Evolutionary conservation across 2,888 invertebrate species (phyloP).

Genomic region (Brenthis hecate): DNA sequence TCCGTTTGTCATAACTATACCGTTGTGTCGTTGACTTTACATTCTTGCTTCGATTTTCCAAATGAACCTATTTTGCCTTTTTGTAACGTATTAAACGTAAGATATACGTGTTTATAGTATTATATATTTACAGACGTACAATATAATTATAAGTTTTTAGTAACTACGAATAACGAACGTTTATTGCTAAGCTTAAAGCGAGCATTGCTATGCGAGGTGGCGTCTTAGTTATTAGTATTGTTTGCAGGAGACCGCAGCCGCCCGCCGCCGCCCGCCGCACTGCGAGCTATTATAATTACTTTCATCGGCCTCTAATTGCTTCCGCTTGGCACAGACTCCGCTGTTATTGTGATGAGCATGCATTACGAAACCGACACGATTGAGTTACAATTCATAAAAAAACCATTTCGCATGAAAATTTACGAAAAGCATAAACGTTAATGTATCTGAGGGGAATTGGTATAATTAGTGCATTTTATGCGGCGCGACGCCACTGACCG

Average conservation of each 20-base stretch:
- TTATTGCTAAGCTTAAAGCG: conserved; percentile 3
- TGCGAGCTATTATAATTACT: conserved; percentile 25
- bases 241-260: conserved; percentile 12
- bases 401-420: conserved; percentile 14
- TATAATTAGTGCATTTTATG: conserved; percentile 30
- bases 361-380: conserved; percentile 18
- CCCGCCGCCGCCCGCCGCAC: conserved; percentile 7
- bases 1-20: conserved; percentile 32
- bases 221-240: conserved; percentile 22
- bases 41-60: conserved; percentile 36
- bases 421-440: conserved; percentile 28
- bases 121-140: neutral
- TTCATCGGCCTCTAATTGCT: conserved; percentile 29
- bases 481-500: conserved; percentile 26
- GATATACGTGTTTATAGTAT: no score
- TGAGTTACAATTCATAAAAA: conserved; percentile 22
- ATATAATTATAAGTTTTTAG: neutral
- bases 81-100: neutral
- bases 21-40: conserved; percentile 17
- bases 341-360: conserved; percentile 14
- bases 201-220: conserved; percentile 5
- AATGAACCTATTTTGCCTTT: neutral
- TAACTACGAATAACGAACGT: neutral
- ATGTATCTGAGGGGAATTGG: conserved; percentile 29
- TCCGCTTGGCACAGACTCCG: conserved; percentile 4